Conservation (phyloP, 1,140 invertebrate genomes). For the Goniozus legneri region DNA sequence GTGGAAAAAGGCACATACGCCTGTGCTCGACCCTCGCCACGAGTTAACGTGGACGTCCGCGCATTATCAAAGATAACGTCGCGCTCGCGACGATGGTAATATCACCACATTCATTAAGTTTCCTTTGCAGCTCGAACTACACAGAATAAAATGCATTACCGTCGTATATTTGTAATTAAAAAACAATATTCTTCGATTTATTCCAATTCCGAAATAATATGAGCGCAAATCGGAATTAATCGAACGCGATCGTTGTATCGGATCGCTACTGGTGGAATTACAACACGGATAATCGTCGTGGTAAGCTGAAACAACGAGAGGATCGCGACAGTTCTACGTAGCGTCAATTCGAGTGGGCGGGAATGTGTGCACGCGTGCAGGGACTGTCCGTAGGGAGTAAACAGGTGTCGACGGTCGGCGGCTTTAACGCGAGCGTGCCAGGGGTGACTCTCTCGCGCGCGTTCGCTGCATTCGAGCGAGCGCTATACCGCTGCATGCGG, state of each 20-base stretch:
- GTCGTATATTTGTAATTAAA: too few species aligned
- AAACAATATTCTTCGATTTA: too few species aligned
- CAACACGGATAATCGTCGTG: too few species aligned
- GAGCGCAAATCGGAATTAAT: too few species aligned
- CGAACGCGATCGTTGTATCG: too few species aligned
- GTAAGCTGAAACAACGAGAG: background rate
- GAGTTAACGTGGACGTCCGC: too few species aligned
- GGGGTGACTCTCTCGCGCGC: constrained; percentile 24
- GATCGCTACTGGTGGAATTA: too few species aligned
- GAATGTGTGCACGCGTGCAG: background rate
- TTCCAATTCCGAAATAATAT: too few species aligned
- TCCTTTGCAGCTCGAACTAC: too few species aligned
- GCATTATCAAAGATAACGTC: constrained; percentile 17
- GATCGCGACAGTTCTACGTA: background rate
- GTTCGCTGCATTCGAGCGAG: constrained; percentile 9
- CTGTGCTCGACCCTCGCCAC: constrained; percentile 4
- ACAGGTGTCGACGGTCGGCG: constrained; percentile 28
- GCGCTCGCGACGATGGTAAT: background rate
- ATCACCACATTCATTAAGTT: background rate
- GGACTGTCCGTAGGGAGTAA: constrained; percentile 21
- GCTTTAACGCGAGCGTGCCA: constrained; percentile 26
- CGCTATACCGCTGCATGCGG: constrained; percentile 11
- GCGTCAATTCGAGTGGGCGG: too few species aligned
- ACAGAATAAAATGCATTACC: too few species aligned
- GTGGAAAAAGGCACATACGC: constrained; percentile 21